Base-by-base conservation (phyloP, 2,797 vertebrate species). In the Xerus rutilus region DNA sequence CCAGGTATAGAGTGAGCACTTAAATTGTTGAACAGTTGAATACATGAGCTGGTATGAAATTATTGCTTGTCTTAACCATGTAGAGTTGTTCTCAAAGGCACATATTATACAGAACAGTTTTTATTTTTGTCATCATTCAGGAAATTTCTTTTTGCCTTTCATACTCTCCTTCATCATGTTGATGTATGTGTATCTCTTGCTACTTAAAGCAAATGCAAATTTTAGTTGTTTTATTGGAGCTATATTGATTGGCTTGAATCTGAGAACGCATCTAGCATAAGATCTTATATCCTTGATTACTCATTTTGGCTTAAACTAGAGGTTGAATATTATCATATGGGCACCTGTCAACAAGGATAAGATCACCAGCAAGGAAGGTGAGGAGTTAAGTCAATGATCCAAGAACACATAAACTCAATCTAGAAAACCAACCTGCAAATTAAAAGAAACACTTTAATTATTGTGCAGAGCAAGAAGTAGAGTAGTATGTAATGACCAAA, bases 371-470 rank as follows among this genome's bases (percentile, higher is more conserved):
- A 67, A 14, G 35, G 25, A 0, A 9, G 8, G 0, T 13, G 10
- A 49, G 43, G 64, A 67, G 30, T 72, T 82, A 70, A 76, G 77
- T 86, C 73, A 28, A 28, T 67, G 62, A 79, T 49, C 90, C 25
- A 30, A 65, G 57, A 86, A 87, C 57, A 45, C 20, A 32, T 21
- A 77, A 52, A 45, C 20, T 67, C 85, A 1, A 35, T 94, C 64
- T 91, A 82, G 82, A 95, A 96, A 94, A 81, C 15, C 49, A 90
- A 65, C 32, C 39, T 89, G 32, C 49, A 86, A 89, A 28, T 97
- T 96, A 21, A 83, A 57, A 47, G 54, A 96, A 94, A 59, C 54
- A 49, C 70, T 97, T 39, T 65, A 93, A 92, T 84, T 86, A 79
- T 90, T 57, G 86, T 89, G 65, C 81, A 49, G 72, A 88, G 70